Conservation (phyloP, 2,113 vertebrate species). For the Rallus limicola region DNA sequence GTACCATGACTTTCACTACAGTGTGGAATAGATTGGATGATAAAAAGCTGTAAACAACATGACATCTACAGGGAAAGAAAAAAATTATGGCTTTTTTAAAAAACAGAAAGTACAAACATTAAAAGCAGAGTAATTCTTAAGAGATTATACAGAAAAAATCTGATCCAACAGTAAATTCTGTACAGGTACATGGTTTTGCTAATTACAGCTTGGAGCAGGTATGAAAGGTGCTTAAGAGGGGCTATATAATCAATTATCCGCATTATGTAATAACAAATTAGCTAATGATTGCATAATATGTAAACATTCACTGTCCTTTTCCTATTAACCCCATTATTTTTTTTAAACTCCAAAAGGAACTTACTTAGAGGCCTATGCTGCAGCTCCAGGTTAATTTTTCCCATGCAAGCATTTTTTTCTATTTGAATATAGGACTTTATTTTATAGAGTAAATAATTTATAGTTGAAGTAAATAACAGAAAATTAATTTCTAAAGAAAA, state of each 20-base stretch:
- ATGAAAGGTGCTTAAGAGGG: neutral
- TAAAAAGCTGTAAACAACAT: neutral
- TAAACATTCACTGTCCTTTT: neutral
- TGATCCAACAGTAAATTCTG: neutral
- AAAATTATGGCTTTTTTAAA: neutral
- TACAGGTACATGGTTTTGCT: neutral
- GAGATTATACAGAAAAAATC: neutral
- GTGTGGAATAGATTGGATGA: neutral
- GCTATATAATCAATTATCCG: neutral
- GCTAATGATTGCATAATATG: neutral
- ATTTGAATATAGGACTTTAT: accelerated
- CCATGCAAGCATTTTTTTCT: neutral
- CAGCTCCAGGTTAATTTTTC: neutral
- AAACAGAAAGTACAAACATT: neutral
- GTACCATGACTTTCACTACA: neutral
- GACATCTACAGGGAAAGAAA: neutral
- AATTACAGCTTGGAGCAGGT: neutral
- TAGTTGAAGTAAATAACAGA: neutral
- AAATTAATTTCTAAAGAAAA: neutral
- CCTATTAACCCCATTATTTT: neutral
- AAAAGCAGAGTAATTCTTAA: neutral
- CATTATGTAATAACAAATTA: neutral
- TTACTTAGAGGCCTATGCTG: neutral
- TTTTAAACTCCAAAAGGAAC: neutral
- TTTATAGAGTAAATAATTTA: neutral